Evolutionary conservation across 2,113 vertebrate species (phyloP).

Genomic region (Trematocara nigrifrons): DNA sequence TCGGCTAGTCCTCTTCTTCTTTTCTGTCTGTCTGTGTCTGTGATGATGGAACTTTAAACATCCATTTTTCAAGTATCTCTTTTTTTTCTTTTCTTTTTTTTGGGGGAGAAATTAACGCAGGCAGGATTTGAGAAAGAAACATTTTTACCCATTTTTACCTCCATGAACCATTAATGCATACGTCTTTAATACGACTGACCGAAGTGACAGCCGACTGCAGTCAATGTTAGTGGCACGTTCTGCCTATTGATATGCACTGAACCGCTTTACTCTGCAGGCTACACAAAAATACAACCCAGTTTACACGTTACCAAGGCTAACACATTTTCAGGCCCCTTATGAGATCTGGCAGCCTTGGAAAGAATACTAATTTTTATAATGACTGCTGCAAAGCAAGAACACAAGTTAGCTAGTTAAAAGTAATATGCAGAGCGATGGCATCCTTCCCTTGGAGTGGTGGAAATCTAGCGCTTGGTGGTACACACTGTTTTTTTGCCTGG

Average conservation of each 20-base stretch:
- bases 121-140: background rate
- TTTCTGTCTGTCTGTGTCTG: slow-evolving; percentile 28
- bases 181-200: background rate
- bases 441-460: background rate
- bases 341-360: background rate
- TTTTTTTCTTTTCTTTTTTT: slow-evolving; percentile 21
- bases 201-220: background rate
- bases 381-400: slow-evolving; percentile 11
- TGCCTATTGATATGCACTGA: background rate
- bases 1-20: slow-evolving; percentile 11
- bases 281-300: background rate
- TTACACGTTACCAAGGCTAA: background rate
- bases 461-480: slow-evolving; percentile 18
- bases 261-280: background rate
- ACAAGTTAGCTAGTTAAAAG: slow-evolving; percentile 14
- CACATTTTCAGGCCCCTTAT: background rate
- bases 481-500: slow-evolving; percentile 19
- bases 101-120: background rate
- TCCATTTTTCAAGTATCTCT: background rate
- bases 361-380: slow-evolving; percentile 22
- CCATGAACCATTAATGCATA: background rate
- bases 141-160: background rate
- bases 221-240: background rate
- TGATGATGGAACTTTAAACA: slow-evolving; percentile 27
- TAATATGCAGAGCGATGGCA: slow-evolving; percentile 5